phyloP scores from a whole-genome alignment of 2,113 vertebrate genomes.

The Dasyprocta punctata region DNA sequence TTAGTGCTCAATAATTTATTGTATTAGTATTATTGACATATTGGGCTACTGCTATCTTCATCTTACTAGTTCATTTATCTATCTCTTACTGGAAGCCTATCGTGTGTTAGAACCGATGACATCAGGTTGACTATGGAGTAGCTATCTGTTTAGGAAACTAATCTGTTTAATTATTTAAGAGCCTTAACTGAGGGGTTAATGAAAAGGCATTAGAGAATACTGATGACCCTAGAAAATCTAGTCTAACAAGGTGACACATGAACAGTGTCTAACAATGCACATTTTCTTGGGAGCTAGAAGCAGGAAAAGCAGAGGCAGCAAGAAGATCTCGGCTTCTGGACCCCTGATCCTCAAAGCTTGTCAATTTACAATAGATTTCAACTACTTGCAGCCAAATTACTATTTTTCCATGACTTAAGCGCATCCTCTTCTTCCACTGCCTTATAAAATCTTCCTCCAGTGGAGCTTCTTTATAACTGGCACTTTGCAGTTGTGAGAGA shows the following conservation, averaged over 20 bases:
- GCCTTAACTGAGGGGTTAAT: neutral
- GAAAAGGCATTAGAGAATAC: neutral
- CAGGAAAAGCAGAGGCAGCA: neutral
- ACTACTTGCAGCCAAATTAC: neutral
- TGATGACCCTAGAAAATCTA: neutral
- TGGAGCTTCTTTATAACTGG: neutral
- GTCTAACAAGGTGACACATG: neutral
- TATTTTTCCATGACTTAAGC: neutral
- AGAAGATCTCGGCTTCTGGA: neutral
- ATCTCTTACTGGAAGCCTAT: neutral
- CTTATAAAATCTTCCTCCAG: neutral
- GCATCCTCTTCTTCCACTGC: neutral
- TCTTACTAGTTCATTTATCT: neutral
- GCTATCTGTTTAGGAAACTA: neutral
- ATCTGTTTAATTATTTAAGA: neutral
- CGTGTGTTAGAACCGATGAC: neutral
- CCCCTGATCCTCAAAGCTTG: neutral
- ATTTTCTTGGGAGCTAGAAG: neutral
- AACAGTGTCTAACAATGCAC: neutral
- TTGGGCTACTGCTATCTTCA: neutral
- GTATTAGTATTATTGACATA: neutral
- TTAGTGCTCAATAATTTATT: neutral
- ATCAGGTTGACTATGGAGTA: neutral
- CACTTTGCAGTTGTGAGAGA: neutral
- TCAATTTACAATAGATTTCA: neutral